Percentiles rank a stretch among this genome's conserved stretches.
Evolutionary conservation across 2,888 invertebrate genomes (phyloP).

Genomic region (Trichacis sp.): DNA sequence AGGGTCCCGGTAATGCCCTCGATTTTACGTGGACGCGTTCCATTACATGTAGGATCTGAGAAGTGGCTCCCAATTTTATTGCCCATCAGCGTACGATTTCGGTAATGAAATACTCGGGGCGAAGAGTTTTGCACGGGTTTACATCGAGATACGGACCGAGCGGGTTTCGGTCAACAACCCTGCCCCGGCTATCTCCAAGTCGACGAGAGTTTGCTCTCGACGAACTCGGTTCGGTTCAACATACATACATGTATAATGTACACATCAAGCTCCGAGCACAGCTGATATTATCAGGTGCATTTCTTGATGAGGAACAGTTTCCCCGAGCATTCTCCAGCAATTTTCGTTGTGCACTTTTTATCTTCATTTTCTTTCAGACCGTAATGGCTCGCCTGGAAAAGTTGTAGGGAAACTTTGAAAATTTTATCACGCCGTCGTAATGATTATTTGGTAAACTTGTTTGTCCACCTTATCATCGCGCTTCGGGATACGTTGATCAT

Average conservation of each 20-base stretch:
- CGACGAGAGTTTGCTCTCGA: conserved; percentile 13
- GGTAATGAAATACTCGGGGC: conserved; percentile 57
- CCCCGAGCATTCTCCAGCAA: not conserved
- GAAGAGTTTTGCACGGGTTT: conserved; percentile 44
- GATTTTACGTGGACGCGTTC: conserved; percentile 16
- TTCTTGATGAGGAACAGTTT: not conserved
- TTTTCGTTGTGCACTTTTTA: conserved; percentile 1
- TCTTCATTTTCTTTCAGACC: not conserved
- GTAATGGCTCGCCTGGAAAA: not conserved
- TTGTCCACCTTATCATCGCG: not conserved
- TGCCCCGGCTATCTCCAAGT: conserved; percentile 26
- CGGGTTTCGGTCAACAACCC: conserved; percentile 32
- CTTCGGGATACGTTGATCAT: conserved; percentile 53
- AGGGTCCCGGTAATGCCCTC: conserved; percentile 21
- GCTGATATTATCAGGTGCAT: conserved; percentile 7
- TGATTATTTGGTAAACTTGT: not conserved
- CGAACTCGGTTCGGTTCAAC: not conserved
- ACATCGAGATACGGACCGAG: conserved; percentile 52
- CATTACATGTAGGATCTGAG: conserved; percentile 20
- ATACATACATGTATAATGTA: conserved; percentile 14
- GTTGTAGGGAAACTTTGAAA: not conserved
- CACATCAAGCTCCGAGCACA: conserved; percentile 10
- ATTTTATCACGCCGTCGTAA: not conserved
- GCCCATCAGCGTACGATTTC: conserved; percentile 51
- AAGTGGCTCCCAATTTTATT: conserved; percentile 56